phyloP scores from a whole-genome alignment of 2,888 invertebrate species.

The Odiellus spinosus region DNA sequence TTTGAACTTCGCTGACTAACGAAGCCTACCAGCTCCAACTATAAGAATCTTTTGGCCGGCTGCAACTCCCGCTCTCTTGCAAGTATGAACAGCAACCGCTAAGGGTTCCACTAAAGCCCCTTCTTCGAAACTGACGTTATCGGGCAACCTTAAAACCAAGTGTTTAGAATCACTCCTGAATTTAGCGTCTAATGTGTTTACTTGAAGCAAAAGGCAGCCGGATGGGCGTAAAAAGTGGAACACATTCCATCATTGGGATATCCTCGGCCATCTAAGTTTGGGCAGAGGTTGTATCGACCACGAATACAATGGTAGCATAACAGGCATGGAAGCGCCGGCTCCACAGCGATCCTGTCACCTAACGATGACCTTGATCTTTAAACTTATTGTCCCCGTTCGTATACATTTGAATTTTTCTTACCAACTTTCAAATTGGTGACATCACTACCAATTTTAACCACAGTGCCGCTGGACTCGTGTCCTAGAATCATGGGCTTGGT shows the following conservation, averaged over 20 bases:
- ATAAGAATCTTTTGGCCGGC: conserved; percentile 32
- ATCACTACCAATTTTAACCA: conserved; percentile 29
- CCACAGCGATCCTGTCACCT: conserved; percentile 36
- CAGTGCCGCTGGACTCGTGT: conserved; percentile 34
- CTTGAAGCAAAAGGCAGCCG: conserved; percentile 38
- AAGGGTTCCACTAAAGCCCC: conserved; percentile 85
- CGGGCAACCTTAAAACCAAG: conserved; percentile 50
- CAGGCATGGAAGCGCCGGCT: conserved; percentile 34
- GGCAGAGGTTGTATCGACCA: conserved; percentile 37
- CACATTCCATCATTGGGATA: too few species aligned
- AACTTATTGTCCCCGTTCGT: too few species aligned
- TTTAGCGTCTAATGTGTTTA: conserved; percentile 20
- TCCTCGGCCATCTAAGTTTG: conserved; percentile 32
- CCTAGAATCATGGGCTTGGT: conserved; percentile 34
- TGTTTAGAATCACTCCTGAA: too few species aligned
- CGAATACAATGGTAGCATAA: conserved; percentile 33
- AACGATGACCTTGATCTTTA: neutral
- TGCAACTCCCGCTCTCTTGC: conserved; percentile 58
- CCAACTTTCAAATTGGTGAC: conserved; percentile 32
- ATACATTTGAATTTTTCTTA: too few species aligned
- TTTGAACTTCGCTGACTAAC: too few species aligned
- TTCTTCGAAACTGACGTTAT: conserved; percentile 75
- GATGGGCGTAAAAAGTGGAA: conserved; percentile 27
- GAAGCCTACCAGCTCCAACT: conserved; percentile 23
- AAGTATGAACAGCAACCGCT: conserved; percentile 84